These are phyloP conservation scores for Rhorus exstirpatorius DNA, from an alignment of 2,888 invertebrate genomes.

Conservation along the genomic window DNA sequence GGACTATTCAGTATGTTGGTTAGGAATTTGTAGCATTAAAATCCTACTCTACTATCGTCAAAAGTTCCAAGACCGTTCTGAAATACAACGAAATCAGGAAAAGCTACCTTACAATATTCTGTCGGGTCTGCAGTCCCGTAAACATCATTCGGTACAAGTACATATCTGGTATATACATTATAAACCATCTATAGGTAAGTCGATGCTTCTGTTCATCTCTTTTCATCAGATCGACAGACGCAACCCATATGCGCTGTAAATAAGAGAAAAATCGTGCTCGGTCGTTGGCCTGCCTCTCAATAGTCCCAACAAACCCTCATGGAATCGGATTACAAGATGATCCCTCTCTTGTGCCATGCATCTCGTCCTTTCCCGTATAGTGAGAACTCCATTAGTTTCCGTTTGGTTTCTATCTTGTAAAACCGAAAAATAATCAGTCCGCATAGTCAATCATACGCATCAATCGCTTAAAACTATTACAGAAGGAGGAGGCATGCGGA, in stretches of 20 bases:
- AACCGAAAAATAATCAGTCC: background rate
- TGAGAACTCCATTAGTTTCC: slow-evolving; percentile 11
- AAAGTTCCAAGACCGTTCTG: background rate
- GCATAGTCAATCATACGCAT: too few relatives aligned
- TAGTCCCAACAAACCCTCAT: slow-evolving; percentile 41
- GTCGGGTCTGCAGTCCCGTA: background rate
- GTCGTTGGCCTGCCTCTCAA: slow-evolving; percentile 42
- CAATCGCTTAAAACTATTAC: too few relatives aligned
- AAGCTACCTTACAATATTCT: background rate
- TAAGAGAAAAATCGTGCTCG: slow-evolving; percentile 28
- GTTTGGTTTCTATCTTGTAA: background rate
- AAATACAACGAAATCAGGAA: background rate
- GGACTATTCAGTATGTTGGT: too few relatives aligned
- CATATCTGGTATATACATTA: slow-evolving; percentile 10
- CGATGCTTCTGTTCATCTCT: slow-evolving; percentile 38
- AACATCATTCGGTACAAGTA: slow-evolving; percentile 1
- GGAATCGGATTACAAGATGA: slow-evolving; percentile 67
- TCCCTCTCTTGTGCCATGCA: slow-evolving; percentile 13
- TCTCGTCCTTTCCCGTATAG: slow-evolving; percentile 1
- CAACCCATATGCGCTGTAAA: slow-evolving; percentile 15
- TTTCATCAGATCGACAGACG: slow-evolving; percentile 37
- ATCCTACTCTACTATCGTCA: background rate
- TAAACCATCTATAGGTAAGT: slow-evolving; percentile 20
- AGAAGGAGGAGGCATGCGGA: too few relatives aligned
- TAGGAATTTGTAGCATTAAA: background rate